Evolutionary conservation across 2,113 vertebrate genomes (phyloP).

Genomic region (Neotoma lepida): DNA sequence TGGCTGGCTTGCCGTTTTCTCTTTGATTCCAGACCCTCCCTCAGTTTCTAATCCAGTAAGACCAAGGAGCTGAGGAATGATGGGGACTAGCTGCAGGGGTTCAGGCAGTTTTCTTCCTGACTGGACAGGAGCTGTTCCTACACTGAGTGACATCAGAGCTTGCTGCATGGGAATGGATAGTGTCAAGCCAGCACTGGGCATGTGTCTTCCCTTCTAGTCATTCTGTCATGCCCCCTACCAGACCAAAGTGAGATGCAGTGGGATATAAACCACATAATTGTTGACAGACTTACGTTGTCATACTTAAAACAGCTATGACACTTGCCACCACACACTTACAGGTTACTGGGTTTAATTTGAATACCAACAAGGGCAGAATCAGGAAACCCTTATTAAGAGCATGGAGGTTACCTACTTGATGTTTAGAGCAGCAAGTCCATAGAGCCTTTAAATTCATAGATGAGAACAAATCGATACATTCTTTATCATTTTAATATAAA

Average conservation of each 20-base stretch:
- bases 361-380: not conserved
- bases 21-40: not conserved
- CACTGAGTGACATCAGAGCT: no score
- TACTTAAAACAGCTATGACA: not conserved
- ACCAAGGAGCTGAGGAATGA: not conserved
- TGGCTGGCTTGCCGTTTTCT: not conserved
- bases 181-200: not conserved
- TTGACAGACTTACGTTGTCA: not conserved
- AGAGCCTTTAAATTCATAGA: not conserved
- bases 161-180: rapidly evolving
- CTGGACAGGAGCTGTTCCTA: not conserved
- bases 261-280: not conserved
- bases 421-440: not conserved
- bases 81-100: not conserved
- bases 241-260: not conserved
- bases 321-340: not conserved
- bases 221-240: not conserved
- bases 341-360: not conserved
- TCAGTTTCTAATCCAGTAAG: not conserved
- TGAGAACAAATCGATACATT: not conserved
- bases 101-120: not conserved
- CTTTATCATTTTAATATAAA: constrained; percentile 1
- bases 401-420: not conserved
- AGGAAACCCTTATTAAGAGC: not conserved
- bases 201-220: no score